Evolutionary conservation across 53 echinoderm and acorn worm species (phyloP).

Genomic region (Holothuria leucospilota): DNA sequence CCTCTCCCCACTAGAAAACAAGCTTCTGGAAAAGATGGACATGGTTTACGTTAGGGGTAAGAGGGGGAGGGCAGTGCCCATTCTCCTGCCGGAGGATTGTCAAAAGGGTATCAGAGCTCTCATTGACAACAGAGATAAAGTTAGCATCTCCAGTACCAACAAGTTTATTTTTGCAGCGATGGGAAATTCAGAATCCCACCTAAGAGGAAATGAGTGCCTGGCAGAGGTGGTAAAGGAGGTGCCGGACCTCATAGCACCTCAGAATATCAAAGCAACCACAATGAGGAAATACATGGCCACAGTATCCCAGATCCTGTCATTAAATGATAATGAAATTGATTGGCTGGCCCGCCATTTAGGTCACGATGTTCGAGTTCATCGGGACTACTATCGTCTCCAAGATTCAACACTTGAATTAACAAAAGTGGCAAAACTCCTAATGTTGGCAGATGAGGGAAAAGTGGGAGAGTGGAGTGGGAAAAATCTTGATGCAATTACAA

Average conservation of each 20-base stretch:
- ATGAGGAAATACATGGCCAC: slow-evolving; percentile 63
- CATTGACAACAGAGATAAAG: no score
- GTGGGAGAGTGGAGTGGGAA: slow-evolving; percentile 62
- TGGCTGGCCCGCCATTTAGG: slow-evolving; percentile 60
- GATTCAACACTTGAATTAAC: slow-evolving; percentile 52
- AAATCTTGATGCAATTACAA: slow-evolving; percentile 42
- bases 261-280: slow-evolving; percentile 49
- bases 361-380: slow-evolving; percentile 55
- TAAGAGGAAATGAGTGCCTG: background rate
- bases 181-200: no score
- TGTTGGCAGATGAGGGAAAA: slow-evolving; percentile 58
- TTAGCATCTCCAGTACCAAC: no score
- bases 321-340: slow-evolving; percentile 53
- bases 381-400: slow-evolving; percentile 45
- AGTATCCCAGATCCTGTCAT: slow-evolving; percentile 47
- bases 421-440: slow-evolving; percentile 62
- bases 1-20: no score
- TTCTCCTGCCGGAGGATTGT: background rate
- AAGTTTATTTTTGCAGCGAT: no score
- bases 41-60: no score
- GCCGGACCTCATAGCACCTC: slow-evolving; percentile 8
- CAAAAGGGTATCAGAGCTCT: background rate
- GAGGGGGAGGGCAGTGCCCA: background rate
- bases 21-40: no score
- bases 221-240: slow-evolving; percentile 36